Base-by-base conservation (phyloP, 2,113 vertebrate genomes). In the Leucosticte australis region DNA sequence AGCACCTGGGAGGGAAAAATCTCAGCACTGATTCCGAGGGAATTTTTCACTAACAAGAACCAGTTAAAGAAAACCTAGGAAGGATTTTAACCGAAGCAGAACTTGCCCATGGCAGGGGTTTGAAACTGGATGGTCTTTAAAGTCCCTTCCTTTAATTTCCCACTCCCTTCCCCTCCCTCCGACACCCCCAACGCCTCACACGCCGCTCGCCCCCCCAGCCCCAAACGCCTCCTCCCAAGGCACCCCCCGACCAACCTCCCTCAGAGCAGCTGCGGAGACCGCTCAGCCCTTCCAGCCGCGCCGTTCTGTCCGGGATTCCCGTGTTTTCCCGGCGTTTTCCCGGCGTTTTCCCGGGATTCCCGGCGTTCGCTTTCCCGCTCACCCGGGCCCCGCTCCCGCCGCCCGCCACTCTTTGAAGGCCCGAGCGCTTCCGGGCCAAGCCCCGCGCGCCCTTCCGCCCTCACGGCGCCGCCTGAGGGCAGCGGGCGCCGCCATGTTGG, bases 241-340 rank as follows among this genome's bases (percentile, higher is more conserved):
- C 63, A 3, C 6, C n/a, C n/a, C 8, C 11, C 5, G 11, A 27
- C 64, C 64, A 16, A 21, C n/a, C 42, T 47, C 33, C 23, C 18
- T 8, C 1, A 2, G 1, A 2, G 7, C 30, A n/a, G 11, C 55
- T 22, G 9, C 9, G 15, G 10, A 1, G 12, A 23, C 7, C 56
- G 9, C 33, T 7, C 17, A 27, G 49, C 39, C 31, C 35, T 56
- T 27, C 23, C 46, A 9, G 41, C 50, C 50, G n/a, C 3, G 41
- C 41, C 11, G 67, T 30, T 12, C 16, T 7, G 13, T 10, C 11
- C 15, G 31, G 6, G 7, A 23, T 35, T 47, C 55, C 55, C 44
- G 37, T 1, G 50, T 52, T 44, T 44, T 44, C 44, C 49, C 49
- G 49, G 15, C 8, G 21, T 13, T 42, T 41, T 8, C 16, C 56